phyloP scores from a whole-genome alignment of 2,113 vertebrate species.

The Xyliphius kryptos region DNA sequence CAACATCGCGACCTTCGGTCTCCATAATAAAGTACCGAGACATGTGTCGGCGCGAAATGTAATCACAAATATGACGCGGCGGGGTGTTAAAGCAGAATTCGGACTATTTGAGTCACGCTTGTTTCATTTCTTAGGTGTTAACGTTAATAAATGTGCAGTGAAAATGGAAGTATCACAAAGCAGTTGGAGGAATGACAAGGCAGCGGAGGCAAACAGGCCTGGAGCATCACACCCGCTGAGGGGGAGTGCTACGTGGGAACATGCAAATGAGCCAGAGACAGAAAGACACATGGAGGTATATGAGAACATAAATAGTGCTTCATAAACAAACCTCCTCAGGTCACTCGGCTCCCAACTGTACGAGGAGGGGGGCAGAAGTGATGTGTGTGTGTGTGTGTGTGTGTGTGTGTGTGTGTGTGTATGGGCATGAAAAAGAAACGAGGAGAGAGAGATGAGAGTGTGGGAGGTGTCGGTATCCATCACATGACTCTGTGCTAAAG shows the following conservation, averaged over 20 bases:
- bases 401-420: background rate
- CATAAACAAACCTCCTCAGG: conserved; percentile 38
- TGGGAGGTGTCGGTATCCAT: conserved; percentile 48
- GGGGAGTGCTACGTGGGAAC: conserved; percentile 34
- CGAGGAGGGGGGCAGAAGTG: background rate
- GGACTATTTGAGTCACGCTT: no score
- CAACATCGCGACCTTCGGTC: conserved; percentile 2
- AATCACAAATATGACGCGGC: conserved; percentile 4
- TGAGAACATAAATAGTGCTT: conserved; percentile 34
- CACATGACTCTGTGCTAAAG: conserved; percentile 55
- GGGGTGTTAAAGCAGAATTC: background rate
- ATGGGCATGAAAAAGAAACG: conserved; percentile 7
- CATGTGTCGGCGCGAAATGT: background rate
- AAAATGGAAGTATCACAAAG: conserved; percentile 23
- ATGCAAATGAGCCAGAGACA: conserved; percentile 38
- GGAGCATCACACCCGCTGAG: conserved; percentile 21
- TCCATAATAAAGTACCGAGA: background rate
- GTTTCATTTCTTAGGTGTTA: background rate
- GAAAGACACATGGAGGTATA: conserved; percentile 33
- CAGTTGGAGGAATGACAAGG: conserved; percentile 25
- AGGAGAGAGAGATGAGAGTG: conserved; percentile 8
- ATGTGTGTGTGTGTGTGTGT: background rate
- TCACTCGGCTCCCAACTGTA: conserved; percentile 35
- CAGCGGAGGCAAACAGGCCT: conserved; percentile 11
- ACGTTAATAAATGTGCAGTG: conserved; percentile 17